phyloP scores from a whole-genome alignment of 2,888 invertebrate genomes.

The Tipula lateralis region DNA sequence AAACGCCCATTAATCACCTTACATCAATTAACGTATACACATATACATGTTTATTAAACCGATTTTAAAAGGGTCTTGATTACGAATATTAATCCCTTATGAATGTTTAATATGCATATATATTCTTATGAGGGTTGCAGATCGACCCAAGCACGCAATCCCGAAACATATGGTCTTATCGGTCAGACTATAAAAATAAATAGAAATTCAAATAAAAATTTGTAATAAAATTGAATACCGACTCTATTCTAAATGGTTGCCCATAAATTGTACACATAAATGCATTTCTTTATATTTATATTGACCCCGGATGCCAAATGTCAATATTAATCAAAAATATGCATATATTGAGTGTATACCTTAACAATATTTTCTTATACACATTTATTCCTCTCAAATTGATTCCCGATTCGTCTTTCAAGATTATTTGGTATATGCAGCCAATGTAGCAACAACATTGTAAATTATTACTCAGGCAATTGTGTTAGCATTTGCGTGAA shows the following conservation, averaged over 20 bases:
- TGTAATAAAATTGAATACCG: neutral
- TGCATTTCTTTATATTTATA: neutral
- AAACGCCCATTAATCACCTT: neutral
- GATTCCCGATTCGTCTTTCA: neutral
- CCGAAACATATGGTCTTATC: neutral
- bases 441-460: neutral
- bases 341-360: slow-evolving; percentile 12
- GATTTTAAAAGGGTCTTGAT: neutral
- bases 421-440: neutral
- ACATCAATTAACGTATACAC: neutral
- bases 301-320: slow-evolving; percentile 19
- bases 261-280: neutral
- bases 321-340: slow-evolving; percentile 11
- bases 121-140: neutral
- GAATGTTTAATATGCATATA: neutral
- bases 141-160: neutral
- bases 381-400: neutral
- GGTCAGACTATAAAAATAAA: neutral
- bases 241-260: neutral
- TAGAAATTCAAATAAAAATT: neutral
- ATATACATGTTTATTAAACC: no score
- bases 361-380: neutral
- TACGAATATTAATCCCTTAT: neutral
- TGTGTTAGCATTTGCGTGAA: slow-evolving; percentile 14
- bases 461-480: slow-evolving; percentile 1